Percentiles rank a stretch among this genome's conserved stretches.
These are phyloP conservation scores for Drosophila neocordata DNA, from an alignment of 1,140 invertebrate genomes.

Conservation along the genomic window DNA sequence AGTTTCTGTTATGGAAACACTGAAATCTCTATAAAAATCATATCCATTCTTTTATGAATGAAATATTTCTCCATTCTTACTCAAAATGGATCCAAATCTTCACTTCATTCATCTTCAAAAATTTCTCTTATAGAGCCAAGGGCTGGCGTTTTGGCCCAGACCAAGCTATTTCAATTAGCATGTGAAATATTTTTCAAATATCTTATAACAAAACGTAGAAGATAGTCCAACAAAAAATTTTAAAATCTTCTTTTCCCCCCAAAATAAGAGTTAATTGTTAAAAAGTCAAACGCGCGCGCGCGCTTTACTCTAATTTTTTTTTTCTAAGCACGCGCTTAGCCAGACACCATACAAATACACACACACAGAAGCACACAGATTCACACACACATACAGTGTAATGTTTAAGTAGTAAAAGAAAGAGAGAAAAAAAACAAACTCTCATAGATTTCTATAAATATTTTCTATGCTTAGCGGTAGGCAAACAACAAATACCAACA, in stretches of 20 bases:
- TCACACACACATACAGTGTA: slow-evolving; percentile 38
- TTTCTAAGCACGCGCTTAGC: not conserved
- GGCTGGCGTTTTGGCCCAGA: not conserved
- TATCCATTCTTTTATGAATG: too few species aligned
- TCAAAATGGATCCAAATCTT: not conserved
- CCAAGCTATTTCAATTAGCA: slow-evolving; percentile 9
- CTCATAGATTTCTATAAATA: slow-evolving; percentile 71
- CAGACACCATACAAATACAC: not conserved
- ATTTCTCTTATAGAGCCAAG: not conserved
- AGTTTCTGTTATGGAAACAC: too few species aligned
- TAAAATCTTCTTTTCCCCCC: slow-evolving; percentile 33
- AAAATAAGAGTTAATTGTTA: slow-evolving; percentile 46
- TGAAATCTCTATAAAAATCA: too few species aligned
- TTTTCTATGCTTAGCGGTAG: slow-evolving; percentile 45
- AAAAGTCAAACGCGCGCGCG: slow-evolving; percentile 4
- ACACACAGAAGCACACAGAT: slow-evolving; percentile 27
- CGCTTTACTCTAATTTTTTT: slow-evolving; percentile 8
- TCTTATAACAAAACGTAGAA: not conserved
- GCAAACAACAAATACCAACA: slow-evolving; percentile 60
- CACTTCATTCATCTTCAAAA: not conserved
- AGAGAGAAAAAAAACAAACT: slow-evolving; percentile 6
- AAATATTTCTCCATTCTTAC: not conserved
- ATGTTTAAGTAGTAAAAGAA: slow-evolving; percentile 34
- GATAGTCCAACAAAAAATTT: slow-evolving; percentile 41
- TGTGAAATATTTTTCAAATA: slow-evolving; percentile 10